A percentile compares a stretch with the other conserved stretches of the same genome.
These are phyloP conservation scores for Calcarius lapponicus DNA, from an alignment of 2,797 vertebrate genomes.

Conservation along the genomic window DNA sequence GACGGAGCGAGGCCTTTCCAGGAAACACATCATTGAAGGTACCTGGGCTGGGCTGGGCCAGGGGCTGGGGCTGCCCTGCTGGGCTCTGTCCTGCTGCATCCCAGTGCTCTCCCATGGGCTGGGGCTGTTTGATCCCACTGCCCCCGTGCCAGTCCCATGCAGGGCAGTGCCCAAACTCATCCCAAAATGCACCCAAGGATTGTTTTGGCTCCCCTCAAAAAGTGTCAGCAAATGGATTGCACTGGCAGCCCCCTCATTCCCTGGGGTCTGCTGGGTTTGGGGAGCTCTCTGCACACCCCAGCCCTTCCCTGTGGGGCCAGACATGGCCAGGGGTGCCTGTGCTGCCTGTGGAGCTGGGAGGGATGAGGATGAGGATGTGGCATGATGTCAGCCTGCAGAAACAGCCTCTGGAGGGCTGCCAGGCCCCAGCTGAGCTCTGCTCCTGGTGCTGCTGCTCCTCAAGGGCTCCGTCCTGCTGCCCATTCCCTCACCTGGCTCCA, in stretches of 20 bases:
- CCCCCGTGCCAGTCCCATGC: fast-evolving
- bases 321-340: fast-evolving
- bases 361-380: background rate
- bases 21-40: conserved; percentile 99
- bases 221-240: fast-evolving
- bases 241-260: fast-evolving
- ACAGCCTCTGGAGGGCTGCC: background rate
- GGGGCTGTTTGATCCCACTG: background rate
- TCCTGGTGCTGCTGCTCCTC: background rate
- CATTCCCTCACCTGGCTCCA: fast-evolving
- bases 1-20: conserved; percentile 94
- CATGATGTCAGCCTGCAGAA: background rate
- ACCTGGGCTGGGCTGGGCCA: background rate
- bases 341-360: background rate
- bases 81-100: too few relatives aligned
- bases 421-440: background rate
- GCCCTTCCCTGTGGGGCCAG: background rate
- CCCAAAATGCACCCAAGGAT: fast-evolving
- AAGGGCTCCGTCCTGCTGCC: fast-evolving
- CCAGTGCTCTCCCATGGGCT: fast-evolving
- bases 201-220: background rate
- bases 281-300: background rate
- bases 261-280: background rate
- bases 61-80: background rate
- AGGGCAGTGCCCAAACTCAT: fast-evolving